These are phyloP conservation scores for Lochmaea capreae DNA, from an alignment of 2,888 invertebrate genomes.

Conservation along the genomic window DNA sequence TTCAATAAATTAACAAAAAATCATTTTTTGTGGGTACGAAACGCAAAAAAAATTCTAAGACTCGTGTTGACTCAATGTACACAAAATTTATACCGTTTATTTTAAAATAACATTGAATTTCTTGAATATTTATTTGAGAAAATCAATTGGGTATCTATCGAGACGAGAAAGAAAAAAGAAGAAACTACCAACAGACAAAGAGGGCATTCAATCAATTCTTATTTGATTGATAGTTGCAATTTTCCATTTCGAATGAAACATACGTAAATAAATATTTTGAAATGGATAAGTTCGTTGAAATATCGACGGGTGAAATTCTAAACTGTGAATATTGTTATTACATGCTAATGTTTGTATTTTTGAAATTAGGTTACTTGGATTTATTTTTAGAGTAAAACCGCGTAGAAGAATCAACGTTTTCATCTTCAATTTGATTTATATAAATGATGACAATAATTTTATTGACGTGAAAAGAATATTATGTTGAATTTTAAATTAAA, in stretches of 20 bases:
- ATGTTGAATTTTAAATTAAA: too few species aligned
- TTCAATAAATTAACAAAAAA: too few species aligned
- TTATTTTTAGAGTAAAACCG: neutral
- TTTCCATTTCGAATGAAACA: neutral
- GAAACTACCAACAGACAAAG: neutral
- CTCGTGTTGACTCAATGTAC: too few species aligned
- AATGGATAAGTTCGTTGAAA: neutral
- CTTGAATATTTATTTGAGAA: neutral
- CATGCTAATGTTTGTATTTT: neutral
- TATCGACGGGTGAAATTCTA: neutral
- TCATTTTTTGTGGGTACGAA: too few species aligned
- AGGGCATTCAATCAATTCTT: neutral
- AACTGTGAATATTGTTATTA: neutral
- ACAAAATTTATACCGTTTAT: too few species aligned
- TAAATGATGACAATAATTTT: neutral
- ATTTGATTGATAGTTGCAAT: neutral
- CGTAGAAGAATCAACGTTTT: neutral
- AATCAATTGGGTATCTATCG: neutral
- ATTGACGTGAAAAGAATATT: neutral
- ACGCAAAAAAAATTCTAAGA: too few species aligned
- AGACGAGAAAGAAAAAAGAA: neutral
- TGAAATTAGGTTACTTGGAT: neutral
- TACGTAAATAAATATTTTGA: neutral
- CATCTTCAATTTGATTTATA: neutral
- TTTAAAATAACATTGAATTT: neutral